Evolutionary conservation across 2,888 invertebrate species (phyloP).

Genomic region (Eupithecia pulchellata): DNA sequence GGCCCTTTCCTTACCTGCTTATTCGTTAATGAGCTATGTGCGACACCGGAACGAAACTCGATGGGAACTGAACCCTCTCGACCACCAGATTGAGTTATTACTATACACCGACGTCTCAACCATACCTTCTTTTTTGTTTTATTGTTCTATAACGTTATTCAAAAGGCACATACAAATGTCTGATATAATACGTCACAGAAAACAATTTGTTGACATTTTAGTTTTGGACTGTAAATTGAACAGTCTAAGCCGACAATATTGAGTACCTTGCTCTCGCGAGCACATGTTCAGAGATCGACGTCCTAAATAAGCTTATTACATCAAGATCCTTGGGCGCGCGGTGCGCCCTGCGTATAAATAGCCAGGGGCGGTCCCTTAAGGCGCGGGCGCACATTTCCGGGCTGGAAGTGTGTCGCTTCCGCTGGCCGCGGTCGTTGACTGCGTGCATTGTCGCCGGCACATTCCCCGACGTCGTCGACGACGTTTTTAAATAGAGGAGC

Average conservation of each 20-base stretch:
- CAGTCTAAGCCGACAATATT: neutral
- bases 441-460: slow-evolving; percentile 78
- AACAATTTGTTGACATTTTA: neutral
- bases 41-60: slow-evolving; percentile 67
- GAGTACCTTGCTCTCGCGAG: slow-evolving; percentile 13
- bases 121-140: slow-evolving; percentile 32
- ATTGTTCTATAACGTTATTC: slow-evolving; percentile 14
- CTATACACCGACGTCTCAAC: slow-evolving; percentile 26
- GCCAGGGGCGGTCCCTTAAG: slow-evolving; percentile 77
- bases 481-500: slow-evolving; percentile 84
- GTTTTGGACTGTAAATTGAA: slow-evolving; percentile 3
- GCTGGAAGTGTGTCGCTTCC: slow-evolving; percentile 85
- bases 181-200: slow-evolving; percentile 5
- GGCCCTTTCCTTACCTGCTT: slow-evolving; percentile 68
- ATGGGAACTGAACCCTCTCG: slow-evolving; percentile 62
- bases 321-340: slow-evolving; percentile 63
- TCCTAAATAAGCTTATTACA: slow-evolving; percentile 72
- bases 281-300: slow-evolving; percentile 52
- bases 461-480: slow-evolving; percentile 79
- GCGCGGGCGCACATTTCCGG: slow-evolving; percentile 82
- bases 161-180: slow-evolving; percentile 3
- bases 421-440: slow-evolving; percentile 83
- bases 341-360: slow-evolving; percentile 77
- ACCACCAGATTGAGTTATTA: slow-evolving; percentile 54
- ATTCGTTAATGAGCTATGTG: slow-evolving; percentile 72